Conservation (phyloP, 53 echinoderm and acorn worm species). For the Echinarachnius parma region DNA sequence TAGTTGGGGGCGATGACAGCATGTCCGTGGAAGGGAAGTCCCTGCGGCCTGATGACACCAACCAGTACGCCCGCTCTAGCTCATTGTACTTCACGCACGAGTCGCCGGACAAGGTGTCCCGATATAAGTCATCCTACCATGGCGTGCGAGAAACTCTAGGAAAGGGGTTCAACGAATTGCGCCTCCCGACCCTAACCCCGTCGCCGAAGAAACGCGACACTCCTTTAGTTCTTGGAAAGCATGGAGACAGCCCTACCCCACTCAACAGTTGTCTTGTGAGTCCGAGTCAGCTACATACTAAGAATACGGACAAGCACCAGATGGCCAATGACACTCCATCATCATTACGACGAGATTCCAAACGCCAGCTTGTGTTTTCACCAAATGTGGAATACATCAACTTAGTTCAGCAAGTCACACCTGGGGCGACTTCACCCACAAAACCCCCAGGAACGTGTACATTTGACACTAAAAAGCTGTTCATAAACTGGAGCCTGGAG, state of each 20-base stretch:
- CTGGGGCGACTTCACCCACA: neutral
- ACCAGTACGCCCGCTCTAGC: conserved; percentile 10
- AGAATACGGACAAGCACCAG: neutral
- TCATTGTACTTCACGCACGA: conserved; percentile 16
- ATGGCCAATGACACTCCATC: conserved; percentile 1
- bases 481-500: conserved; percentile 68
- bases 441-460: neutral
- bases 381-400: conserved; percentile 61
- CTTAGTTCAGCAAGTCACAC: conserved; percentile 47
- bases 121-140: conserved; percentile 28
- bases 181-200: conserved; percentile 19
- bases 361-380: conserved; percentile 31
- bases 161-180: neutral
- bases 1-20: neutral
- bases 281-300: neutral
- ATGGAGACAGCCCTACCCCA: conserved; percentile 6
- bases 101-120: neutral
- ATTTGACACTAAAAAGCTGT: conserved; percentile 61
- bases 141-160: conserved; percentile 8
- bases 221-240: neutral
- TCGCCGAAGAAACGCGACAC: neutral
- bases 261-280: conserved; percentile 14
- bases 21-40: conserved; percentile 19
- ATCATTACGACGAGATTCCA: neutral
- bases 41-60: neutral